Base-by-base conservation (phyloP, 2,113 vertebrate genomes). In the Redunca redunca region DNA sequence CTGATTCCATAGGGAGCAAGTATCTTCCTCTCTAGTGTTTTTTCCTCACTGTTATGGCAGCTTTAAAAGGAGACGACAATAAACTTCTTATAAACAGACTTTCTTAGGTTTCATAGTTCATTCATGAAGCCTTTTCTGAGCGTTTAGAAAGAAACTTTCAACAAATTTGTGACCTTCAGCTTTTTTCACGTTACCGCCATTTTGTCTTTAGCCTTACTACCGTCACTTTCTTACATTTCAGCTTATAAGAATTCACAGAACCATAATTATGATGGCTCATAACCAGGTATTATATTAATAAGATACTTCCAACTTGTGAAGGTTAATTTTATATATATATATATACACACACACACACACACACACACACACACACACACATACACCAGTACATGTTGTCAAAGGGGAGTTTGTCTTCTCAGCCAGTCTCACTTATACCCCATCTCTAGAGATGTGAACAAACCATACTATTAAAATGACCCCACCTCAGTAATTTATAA, bases 401-500 rank as follows among this genome's bases (percentile, higher is more conserved):
- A 98, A 97, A 96, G 94, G 50, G 40, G 88, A 96, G 92, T 92
- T 95, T 95, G 95, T 98, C 89, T 96, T 91, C 58, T 87, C 60
- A 62, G 94, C 25, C 86, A 93, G 88, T 78, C 83, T 71, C 52
- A 74, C 82, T 96, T 84, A 50, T 67, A 80, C 91, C 55, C 85
- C 95, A 96, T 97, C 97, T 98, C 94, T 95, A 77, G 96, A 96
- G 91, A 98, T 96, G 97, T 96, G 95, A 97, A 96, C 91, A 92
- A 96, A 96, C 87, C 93, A 17, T 57, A 43, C 89, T 64, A 5
- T 84, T 95, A 93, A 95, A 91, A 78, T 40, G 62, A 84, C 83
- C 84, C 96, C 97, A 46, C 97, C 97, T 96, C 86, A 36, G 71
- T 93, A 85, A 95, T 96, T 98, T 95, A 96, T 50, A 95, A 83